Evolutionary conservation across 2,113 vertebrate species (phyloP).

Genomic region (Oryzias melastigma): DNA sequence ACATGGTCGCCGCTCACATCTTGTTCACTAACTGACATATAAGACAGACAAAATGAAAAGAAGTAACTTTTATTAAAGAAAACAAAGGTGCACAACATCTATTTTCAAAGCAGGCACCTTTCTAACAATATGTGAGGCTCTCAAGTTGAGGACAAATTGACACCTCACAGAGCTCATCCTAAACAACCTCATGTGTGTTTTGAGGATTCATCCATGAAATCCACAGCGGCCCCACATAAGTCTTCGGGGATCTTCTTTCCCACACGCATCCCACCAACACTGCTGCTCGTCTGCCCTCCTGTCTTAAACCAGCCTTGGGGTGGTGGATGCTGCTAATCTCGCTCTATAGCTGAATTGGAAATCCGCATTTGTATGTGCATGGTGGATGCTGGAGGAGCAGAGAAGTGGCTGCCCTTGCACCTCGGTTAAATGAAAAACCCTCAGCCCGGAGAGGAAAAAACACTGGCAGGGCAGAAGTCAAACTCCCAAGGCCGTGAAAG

Average conservation of each 20-base stretch:
- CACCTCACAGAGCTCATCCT: slow-evolving; percentile 47
- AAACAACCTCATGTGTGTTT: slow-evolving; percentile 40
- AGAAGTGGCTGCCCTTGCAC: slow-evolving; percentile 74
- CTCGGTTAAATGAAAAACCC: slow-evolving; percentile 75
- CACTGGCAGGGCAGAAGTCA: slow-evolving; percentile 76
- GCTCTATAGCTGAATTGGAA: slow-evolving; percentile 72
- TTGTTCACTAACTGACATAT: too few species aligned
- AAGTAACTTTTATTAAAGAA: neutral
- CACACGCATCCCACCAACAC: slow-evolving; percentile 66
- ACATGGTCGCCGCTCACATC: too few species aligned
- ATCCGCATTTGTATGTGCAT: slow-evolving; percentile 44
- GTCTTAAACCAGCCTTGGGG: slow-evolving; percentile 72
- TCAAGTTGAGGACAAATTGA: slow-evolving; percentile 49
- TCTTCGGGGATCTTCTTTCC: slow-evolving; percentile 61
- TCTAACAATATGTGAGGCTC: slow-evolving; percentile 26
- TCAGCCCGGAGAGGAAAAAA: slow-evolving; percentile 69
- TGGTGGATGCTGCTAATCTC: slow-evolving; percentile 61
- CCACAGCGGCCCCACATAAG: slow-evolving; percentile 54
- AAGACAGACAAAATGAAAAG: too few species aligned
- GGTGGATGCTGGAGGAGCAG: slow-evolving; percentile 48
- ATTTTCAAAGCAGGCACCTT: neutral
- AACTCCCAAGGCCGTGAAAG: slow-evolving; percentile 63
- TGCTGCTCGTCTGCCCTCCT: slow-evolving; percentile 56
- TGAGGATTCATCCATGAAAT: slow-evolving; percentile 56
- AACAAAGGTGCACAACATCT: neutral